phyloP scores from a whole-genome alignment of 2,888 invertebrate genomes.

The Hirtodrosophila histrioides region DNA sequence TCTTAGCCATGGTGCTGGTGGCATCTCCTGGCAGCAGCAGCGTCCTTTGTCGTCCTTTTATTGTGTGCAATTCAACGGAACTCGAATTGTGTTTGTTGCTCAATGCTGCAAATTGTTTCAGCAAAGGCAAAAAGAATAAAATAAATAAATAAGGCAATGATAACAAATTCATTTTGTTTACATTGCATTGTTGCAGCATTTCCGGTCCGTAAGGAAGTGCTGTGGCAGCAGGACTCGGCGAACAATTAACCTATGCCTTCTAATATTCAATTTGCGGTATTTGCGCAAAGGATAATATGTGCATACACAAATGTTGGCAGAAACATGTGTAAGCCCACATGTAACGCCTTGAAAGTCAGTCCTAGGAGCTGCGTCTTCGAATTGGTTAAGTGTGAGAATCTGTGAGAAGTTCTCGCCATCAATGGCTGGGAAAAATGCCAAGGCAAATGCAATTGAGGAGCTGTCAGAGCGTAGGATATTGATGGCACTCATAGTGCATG shows the following conservation, averaged over 20 bases:
- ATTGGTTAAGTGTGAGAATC: slow-evolving; percentile 63
- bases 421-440: slow-evolving; percentile 46
- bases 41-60: slow-evolving; percentile 39
- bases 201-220: slow-evolving; percentile 53
- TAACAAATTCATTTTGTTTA: slow-evolving; percentile 50
- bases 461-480: slow-evolving; percentile 79
- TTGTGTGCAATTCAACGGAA: slow-evolving; percentile 60
- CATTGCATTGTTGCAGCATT: slow-evolving; percentile 46
- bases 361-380: background rate
- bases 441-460: slow-evolving; percentile 69
- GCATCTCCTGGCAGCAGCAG: slow-evolving; percentile 40
- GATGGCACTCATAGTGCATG: slow-evolving; percentile 74
- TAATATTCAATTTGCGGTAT: slow-evolving; percentile 41
- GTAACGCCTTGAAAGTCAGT: slow-evolving; percentile 46
- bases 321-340: slow-evolving; percentile 74
- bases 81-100: slow-evolving; percentile 54
- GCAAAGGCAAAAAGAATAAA: slow-evolving; percentile 24
- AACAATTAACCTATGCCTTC: slow-evolving; percentile 55
- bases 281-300: slow-evolving; percentile 53
- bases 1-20: slow-evolving; percentile 17
- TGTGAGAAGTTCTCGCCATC: slow-evolving; percentile 54
- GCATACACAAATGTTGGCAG: slow-evolving; percentile 5
- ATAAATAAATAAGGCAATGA: slow-evolving; percentile 46
- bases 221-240: slow-evolving; percentile 17
- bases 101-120: slow-evolving; percentile 55